Conservation (phyloP, 2,888 invertebrate species). For the Lithophane ornitopus region DNA sequence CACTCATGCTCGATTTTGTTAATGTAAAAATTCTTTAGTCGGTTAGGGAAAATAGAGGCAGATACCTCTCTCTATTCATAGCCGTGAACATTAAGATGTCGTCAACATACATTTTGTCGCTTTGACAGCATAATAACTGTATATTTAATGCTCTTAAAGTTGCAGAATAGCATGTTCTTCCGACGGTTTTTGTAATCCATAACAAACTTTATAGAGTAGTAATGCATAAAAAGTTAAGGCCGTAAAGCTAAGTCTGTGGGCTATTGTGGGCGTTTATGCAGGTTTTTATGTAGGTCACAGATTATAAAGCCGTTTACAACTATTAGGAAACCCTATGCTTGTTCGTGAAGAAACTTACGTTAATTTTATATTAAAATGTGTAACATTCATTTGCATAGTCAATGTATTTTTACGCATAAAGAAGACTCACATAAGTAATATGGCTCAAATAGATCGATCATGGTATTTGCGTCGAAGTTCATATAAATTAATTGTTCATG, state of each 20-base stretch:
- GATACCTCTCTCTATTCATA: background rate
- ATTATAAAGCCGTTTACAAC: conserved; percentile 65
- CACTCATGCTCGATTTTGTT: background rate
- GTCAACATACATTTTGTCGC: conserved; percentile 21
- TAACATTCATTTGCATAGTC: conserved; percentile 1
- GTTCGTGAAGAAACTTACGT: conserved; percentile 16
- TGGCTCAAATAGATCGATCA: conserved; percentile 9
- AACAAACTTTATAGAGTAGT: conserved; percentile 50
- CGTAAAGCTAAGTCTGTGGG: conserved; percentile 68
- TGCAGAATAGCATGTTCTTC: conserved; percentile 16
- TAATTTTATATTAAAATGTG: conserved; percentile 17
- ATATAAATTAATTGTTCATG: background rate
- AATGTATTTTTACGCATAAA: background rate
- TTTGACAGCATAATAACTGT: conserved; percentile 28
- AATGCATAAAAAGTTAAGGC: conserved; percentile 67
- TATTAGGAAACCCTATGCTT: conserved; percentile 49
- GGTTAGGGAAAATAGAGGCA: background rate
- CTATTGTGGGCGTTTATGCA: conserved; percentile 61
- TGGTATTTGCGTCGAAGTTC: background rate
- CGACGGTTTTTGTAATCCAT: conserved; percentile 33
- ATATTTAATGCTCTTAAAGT: conserved; percentile 27
- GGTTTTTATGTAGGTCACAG: conserved; percentile 73
- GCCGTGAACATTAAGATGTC: conserved; percentile 29
- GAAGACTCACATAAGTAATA: background rate
- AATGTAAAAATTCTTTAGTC: background rate